Evolutionary conservation across 2,113 vertebrate species (phyloP), one percentile per base, ranked within the genome.

Genomic region (Antigone vipio): DNA sequence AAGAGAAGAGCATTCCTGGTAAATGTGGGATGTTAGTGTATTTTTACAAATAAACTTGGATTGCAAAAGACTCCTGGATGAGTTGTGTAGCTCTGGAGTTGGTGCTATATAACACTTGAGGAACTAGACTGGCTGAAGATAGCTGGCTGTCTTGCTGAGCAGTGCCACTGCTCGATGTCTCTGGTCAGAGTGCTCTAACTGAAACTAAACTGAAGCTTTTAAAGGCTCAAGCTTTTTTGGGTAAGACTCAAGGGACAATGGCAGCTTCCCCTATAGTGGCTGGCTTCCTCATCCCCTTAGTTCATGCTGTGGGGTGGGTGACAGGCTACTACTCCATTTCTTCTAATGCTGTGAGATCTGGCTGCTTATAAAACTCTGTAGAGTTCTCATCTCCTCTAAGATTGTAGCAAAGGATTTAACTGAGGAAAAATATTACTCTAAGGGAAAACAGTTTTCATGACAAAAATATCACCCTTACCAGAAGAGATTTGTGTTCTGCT

Each of bases 41-140:
- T 11, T 58, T 83, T 59, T 68, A 52, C 21, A 53, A 97, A 96
- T 96, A 94, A 97, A 95, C 17, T 26, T 82, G 15, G 9, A 71
- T 52, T 76, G 68, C 24, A 66, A 23, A 81, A 60, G 9, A 58
- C 32, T 47, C 38, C 40, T 62, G 79, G 58, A 29, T 74, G n/a
- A 80, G 23, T 26, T 40, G 12, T 23, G 7, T n/a, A 24, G 27
- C 12, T 85, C 11, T 35, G 22, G 24, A 50, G 27, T 9, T 60
- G 21, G 44, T 71, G 30, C 23, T 68, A 2, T 17, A 2, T 11
- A 29, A 20, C 5, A 7, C 6, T 59, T 4, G 5, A 34, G 40
- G 44, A 52, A 21, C 30, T 29, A 29, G 44, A 35, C 21, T 50
- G 40, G 11, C 40, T 20, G 12, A 29, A 45, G 16, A 22, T 26